Conservation (phyloP, 2,888 invertebrate genomes). For the Epiblema foenella region DNA sequence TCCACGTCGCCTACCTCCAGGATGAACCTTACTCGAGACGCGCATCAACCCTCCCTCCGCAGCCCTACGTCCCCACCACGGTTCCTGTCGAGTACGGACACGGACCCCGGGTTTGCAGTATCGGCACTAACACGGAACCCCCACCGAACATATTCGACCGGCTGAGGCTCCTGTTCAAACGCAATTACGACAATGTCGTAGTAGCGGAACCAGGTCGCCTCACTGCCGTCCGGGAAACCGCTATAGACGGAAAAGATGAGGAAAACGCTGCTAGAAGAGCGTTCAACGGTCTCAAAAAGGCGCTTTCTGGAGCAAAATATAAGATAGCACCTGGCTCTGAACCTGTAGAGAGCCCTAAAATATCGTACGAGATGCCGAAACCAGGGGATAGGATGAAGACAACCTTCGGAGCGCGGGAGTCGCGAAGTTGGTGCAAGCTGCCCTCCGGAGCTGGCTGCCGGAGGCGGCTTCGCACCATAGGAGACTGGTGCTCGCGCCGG, state of each 20-base stretch:
- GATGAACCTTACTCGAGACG: constrained; percentile 68
- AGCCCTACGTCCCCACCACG: constrained; percentile 61
- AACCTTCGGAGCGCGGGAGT: constrained; percentile 73
- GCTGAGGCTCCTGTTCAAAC: constrained; percentile 62
- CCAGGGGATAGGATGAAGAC: constrained; percentile 78
- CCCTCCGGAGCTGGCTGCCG: constrained; percentile 67
- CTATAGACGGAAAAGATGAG: constrained; percentile 64
- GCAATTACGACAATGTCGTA: constrained; percentile 57
- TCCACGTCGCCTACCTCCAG: constrained; percentile 76
- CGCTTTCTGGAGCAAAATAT: constrained; percentile 71
- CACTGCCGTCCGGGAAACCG: constrained; percentile 67
- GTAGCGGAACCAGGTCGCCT: constrained; percentile 61
- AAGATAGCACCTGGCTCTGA: constrained; percentile 71
- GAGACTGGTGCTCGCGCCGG: constrained; percentile 67
- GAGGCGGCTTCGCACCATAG: constrained; percentile 62
- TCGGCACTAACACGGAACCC: constrained; percentile 79
- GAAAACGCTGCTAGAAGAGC: constrained; percentile 66
- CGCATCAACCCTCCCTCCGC: constrained; percentile 69
- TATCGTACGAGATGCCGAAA: constrained; percentile 74
- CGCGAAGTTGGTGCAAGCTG: constrained; percentile 65
- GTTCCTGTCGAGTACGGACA: constrained; percentile 57
- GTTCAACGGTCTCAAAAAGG: constrained; percentile 70
- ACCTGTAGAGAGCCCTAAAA: constrained; percentile 75
- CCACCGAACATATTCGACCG: constrained; percentile 64
- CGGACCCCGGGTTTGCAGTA: constrained; percentile 67